Evolutionary conservation across 2,888 invertebrate genomes (phyloP), one percentile per base, ranked within the genome.

Genomic region (Agrotis exclamationis): DNA sequence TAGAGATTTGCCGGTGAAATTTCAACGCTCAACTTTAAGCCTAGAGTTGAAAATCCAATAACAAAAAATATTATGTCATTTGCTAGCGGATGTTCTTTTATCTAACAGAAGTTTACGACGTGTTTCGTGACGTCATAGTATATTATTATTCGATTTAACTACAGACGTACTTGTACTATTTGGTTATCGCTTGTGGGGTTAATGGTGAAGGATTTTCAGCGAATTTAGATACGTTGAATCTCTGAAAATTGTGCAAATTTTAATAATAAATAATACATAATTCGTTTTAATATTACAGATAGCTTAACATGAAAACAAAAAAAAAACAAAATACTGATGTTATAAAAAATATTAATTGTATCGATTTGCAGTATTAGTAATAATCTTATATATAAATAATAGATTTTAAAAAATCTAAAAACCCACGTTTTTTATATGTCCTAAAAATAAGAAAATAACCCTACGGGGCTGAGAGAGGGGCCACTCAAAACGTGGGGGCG

Each of bases 151-250:
- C 33, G n/a, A 14, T 22, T 45, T 20, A 39, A 39, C 39, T 11
- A 39, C 28, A 33, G 9, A 50, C 13, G 44, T 44, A 71, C 56
- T 57, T 65, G 57, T 58, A 73, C 48, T 63, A 54, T 58, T 77
- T 72, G 39, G 53, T 72, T 74, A 54, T 77, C 60, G 16, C 22
- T 24, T 47, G 33, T 14, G 57, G 57, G 47, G 62, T 65, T n/a
- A 76, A 53, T 64, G 65, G 53, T 72, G 44, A 65, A 77, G 65
- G 77, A 39, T 57, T 62, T 76, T 20, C 28, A 16, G 18, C 13
- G 16, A 50, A 48, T 44, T 18, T 71, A 18, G 16, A 16, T 44
- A 6, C 7, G 69, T 47, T 0, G 5, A 44, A 57, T 44, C 1
- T 39, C 1, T 20, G 18, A 24, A 0, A n/a, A 47, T 5, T 57